Percentiles rank a stretch among this genome's conserved stretches.
Conservation (phyloP, 2,888 invertebrate species). For the Cordylochernes scorpioides region DNA sequence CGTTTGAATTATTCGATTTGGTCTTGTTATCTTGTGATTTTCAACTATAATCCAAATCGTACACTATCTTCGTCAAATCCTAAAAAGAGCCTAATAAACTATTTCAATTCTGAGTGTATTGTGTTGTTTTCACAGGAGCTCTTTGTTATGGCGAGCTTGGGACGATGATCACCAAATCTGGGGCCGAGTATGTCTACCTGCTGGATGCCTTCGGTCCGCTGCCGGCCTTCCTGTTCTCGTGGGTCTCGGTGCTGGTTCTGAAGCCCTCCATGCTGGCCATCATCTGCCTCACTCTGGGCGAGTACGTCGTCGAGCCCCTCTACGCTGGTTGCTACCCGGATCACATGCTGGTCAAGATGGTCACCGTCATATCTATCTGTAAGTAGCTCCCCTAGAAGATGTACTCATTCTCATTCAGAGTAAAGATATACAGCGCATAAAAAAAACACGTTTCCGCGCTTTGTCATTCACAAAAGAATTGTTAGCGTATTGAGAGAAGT, state of each 20-base stretch:
- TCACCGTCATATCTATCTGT: constrained; percentile 63
- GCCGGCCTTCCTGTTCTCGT: constrained; percentile 20
- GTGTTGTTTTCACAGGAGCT: constrained; percentile 48
- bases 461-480: too few relatives aligned
- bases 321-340: constrained; percentile 30
- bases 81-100: too few relatives aligned
- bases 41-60: too few relatives aligned
- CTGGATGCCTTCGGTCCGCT: constrained; percentile 79
- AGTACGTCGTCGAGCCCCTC: constrained; percentile 16
- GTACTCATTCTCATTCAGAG: too few relatives aligned
- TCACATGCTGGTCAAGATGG: constrained; percentile 52
- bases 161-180: constrained; percentile 80
- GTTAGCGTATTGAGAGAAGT: too few relatives aligned
- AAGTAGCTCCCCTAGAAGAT: too few relatives aligned
- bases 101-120: too few relatives aligned
- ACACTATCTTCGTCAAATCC: too few relatives aligned
- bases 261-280: constrained; percentile 23
- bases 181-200: constrained; percentile 83
- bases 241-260: constrained; percentile 16
- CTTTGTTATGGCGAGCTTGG: constrained; percentile 77
- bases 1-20: too few relatives aligned
- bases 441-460: too few relatives aligned
- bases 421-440: too few relatives aligned
- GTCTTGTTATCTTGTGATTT: too few relatives aligned
- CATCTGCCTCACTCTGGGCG: constrained; percentile 19